Base-by-base conservation (phyloP, 2,888 invertebrate species). In the Temnothorax unifasciatus region DNA sequence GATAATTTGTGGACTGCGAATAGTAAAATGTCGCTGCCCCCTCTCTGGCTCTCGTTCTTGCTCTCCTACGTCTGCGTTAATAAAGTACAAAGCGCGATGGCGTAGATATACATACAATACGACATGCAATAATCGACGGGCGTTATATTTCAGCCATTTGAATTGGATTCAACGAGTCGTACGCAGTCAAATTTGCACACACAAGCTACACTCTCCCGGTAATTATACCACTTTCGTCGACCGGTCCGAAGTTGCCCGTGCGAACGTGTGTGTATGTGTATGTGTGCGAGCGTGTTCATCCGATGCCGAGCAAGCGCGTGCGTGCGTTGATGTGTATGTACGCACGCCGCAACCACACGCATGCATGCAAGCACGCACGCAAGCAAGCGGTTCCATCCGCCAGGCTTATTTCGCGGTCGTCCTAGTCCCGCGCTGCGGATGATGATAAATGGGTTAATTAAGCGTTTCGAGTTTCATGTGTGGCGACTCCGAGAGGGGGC, bases 111-210 rank as follows among this genome's bases (percentile, higher is more conserved):
- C 18, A 25, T 25, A 73, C 25, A 11, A 41, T 47, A 59, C 73
- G 57, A 71, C 59, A 25, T 29, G 84, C 63, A 90, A 90, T 91
- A 90, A 90, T 90, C 87, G 90, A 85, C 86, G 84, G 63, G 86
- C 81, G 85, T 90, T 90, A 90, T 86, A 88, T 91, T 90, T 91
- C 88, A 90, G 84, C 57, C 83, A 84, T 83, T 82, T 89, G 87
- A 90, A 91, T 90, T 90, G 88, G 88, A 91, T 88, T 86, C 87
- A 90, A 91, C 90, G 90, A 90, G 87, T 91, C 82, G 85, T 85
- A 76, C 83, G 87, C 87, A 75, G 75, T 85, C 86, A 85, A 90
- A 90, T 90, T 90, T 90, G 86, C 90, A 29, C 47, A 68, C 66
- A 68, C 66, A 85, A 86, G 68, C 86, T 84, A 86, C 81, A 85